phyloP scores from a whole-genome alignment of 2,113 vertebrate genomes.

The Vimba vimba region DNA sequence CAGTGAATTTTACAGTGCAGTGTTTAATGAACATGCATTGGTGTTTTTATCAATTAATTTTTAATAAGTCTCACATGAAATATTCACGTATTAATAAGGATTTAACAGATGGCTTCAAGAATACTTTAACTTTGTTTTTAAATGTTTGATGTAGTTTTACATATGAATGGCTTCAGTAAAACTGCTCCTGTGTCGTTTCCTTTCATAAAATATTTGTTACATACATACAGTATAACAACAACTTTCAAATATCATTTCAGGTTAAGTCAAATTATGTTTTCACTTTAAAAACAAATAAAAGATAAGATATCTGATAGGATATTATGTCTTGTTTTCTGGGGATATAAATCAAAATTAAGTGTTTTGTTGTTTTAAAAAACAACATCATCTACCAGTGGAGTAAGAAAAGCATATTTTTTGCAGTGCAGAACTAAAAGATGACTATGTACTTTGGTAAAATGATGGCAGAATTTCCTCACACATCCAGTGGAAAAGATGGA shows the following conservation, averaged over 20 bases:
- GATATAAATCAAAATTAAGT: no score
- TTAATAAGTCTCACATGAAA: not conserved
- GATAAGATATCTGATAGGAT: no score
- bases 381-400: no score
- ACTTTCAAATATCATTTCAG: not conserved
- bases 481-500: not conserved
- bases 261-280: not conserved
- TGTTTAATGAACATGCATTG: not conserved
- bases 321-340: no score
- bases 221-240: not conserved
- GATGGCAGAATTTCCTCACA: not conserved
- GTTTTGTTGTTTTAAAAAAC: no score
- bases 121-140: no score
- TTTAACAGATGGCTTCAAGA: no score
- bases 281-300: no score
- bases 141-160: constrained; percentile 10
- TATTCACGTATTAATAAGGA: not conserved
- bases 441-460: no score
- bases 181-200: not conserved
- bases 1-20: not conserved
- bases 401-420: no score
- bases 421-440: no score
- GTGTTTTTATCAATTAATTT: not conserved
- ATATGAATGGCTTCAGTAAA: not conserved
- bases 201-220: not conserved